Evolutionary conservation across 2,113 vertebrate genomes (phyloP).

Genomic region (Ranitomeya imitator): DNA sequence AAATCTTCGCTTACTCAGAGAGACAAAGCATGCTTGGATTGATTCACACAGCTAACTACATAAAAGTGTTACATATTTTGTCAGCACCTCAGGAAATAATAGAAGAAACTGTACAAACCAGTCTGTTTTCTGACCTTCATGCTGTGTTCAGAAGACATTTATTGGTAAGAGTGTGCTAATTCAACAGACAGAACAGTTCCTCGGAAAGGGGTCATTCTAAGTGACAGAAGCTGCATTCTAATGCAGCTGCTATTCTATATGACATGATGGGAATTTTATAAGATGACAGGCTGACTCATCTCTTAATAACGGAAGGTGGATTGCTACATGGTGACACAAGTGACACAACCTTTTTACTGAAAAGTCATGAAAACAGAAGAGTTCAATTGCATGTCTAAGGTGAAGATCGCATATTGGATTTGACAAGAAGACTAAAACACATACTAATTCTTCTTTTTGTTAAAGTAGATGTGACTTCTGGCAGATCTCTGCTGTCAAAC

Average conservation of each 20-base stretch:
- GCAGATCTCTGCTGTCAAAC: constrained; percentile 16
- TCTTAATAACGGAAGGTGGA: constrained; percentile 48
- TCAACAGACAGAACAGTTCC: constrained; percentile 48
- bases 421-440: constrained; percentile 51
- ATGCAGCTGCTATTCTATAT: constrained; percentile 42
- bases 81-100: constrained; percentile 46
- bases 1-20: background rate
- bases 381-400: constrained; percentile 38
- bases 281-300: constrained; percentile 53
- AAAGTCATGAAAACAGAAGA: constrained; percentile 47
- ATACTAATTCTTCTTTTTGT: constrained; percentile 49
- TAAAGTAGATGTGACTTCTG: constrained; percentile 47
- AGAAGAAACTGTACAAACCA: constrained; percentile 34
- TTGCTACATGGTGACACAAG: constrained; percentile 51
- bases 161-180: constrained; percentile 55
- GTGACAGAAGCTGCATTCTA: constrained; percentile 53
- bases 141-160: constrained; percentile 50
- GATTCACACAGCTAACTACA: constrained; percentile 3
- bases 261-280: constrained; percentile 50
- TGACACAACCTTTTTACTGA: constrained; percentile 45
- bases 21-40: background rate
- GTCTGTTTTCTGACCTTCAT: constrained; percentile 46
- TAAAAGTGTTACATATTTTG: constrained; percentile 19
- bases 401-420: constrained; percentile 38
- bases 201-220: constrained; percentile 51